These are phyloP conservation scores for Caprella mutica DNA, from an alignment of 2,888 invertebrate species.

Conservation along the genomic window DNA sequence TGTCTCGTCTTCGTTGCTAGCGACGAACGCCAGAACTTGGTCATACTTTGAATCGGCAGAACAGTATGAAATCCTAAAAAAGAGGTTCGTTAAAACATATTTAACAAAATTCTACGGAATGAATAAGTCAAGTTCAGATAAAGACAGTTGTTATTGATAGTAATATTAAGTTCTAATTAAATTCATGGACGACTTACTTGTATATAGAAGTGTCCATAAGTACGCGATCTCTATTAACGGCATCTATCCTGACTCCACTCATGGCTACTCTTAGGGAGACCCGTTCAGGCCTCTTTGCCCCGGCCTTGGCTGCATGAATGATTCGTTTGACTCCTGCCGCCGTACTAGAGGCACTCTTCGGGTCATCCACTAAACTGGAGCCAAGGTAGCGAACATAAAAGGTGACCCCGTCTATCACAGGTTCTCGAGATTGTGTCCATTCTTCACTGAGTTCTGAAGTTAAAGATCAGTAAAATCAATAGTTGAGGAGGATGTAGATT, in stretches of 20 bases:
- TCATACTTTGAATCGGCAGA: conserved; percentile 74
- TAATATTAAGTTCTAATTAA: too few relatives aligned
- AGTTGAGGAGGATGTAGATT: too few relatives aligned
- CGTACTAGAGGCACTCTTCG: conserved; percentile 60
- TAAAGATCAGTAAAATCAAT: too few relatives aligned
- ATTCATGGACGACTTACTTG: conserved; percentile 52
- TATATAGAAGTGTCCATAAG: conserved; percentile 71
- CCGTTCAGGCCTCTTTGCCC: conserved; percentile 48
- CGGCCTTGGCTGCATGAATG: conserved; percentile 51
- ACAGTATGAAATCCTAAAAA: conserved; percentile 75
- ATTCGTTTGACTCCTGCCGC: conserved; percentile 71
- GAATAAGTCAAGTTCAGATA: too few relatives aligned
- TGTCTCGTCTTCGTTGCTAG: conserved; percentile 58
- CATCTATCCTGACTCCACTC: conserved; percentile 63
- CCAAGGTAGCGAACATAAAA: conserved; percentile 64
- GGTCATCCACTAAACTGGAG: conserved; percentile 61
- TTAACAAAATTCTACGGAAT: too few relatives aligned
- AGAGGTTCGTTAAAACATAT: too few relatives aligned
- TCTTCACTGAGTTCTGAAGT: conserved; percentile 37
- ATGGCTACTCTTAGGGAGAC: conserved; percentile 63
- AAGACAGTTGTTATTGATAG: too few relatives aligned
- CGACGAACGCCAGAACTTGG: conserved; percentile 73
- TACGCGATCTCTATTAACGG: conserved; percentile 56
- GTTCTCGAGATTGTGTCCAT: conserved; percentile 37
- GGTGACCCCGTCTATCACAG: conserved; percentile 44